Evolutionary conservation across 2,888 invertebrate genomes (phyloP).

Genomic region (Lysandra coridon): DNA sequence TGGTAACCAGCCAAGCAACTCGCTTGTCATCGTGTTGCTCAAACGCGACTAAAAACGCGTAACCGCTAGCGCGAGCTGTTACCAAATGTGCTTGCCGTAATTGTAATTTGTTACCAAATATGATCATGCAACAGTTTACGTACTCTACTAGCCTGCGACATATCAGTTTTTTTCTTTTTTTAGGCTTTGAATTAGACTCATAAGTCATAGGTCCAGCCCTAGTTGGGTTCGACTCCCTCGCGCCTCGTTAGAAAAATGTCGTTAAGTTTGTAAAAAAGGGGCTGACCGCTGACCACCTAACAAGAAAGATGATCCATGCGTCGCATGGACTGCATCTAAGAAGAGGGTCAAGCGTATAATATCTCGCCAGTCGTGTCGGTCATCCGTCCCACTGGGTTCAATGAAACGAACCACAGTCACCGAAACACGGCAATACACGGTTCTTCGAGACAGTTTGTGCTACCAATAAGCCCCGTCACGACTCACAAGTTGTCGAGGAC

Average conservation of each 20-base stretch:
- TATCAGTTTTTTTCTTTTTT: not conserved
- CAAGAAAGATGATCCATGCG: too few relatives aligned
- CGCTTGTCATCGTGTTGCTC: constrained; percentile 8
- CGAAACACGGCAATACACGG: constrained; percentile 40
- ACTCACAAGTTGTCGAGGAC: constrained; percentile 56
- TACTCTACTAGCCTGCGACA: not conserved
- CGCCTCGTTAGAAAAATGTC: too few relatives aligned
- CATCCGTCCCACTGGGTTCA: too few relatives aligned
- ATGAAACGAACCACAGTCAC: too few relatives aligned
- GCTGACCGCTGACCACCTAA: too few relatives aligned
- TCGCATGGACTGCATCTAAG: too few relatives aligned
- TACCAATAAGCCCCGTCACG: constrained; percentile 63
- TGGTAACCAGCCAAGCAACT: not conserved
- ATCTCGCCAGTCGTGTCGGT: too few relatives aligned
- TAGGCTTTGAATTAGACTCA: not conserved
- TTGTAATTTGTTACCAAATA: constrained; percentile 16
- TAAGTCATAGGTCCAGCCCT: too few relatives aligned
- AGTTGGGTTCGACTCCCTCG: too few relatives aligned
- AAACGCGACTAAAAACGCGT: constrained; percentile 3
- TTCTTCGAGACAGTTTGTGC: constrained; percentile 69
- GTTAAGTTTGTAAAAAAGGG: too few relatives aligned
- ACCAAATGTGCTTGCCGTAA: constrained; percentile 14
- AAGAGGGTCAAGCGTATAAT: too few relatives aligned
- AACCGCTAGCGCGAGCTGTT: not conserved
- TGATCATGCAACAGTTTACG: not conserved